phyloP scores from a whole-genome alignment of 1,140 invertebrate genomes.

The Meteorus sp. region DNA sequence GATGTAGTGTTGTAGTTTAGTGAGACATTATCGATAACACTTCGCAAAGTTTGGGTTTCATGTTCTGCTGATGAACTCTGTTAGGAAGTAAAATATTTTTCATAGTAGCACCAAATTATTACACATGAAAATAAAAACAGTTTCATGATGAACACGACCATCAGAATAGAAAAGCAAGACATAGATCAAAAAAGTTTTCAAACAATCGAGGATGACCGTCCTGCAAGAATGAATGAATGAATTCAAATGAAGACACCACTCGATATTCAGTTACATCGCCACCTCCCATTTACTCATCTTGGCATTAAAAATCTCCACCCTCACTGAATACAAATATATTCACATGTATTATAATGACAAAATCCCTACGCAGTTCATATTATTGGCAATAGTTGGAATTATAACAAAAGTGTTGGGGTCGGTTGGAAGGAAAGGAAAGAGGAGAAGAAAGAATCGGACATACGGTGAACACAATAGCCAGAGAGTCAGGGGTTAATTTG shows the following conservation, averaged over 20 bases:
- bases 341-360: slow-evolving; percentile 48
- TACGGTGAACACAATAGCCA: slow-evolving; percentile 44
- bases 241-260: too few species aligned
- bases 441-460: slow-evolving; percentile 38
- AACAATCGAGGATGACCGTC: too few species aligned
- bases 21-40: background rate
- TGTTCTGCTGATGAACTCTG: background rate
- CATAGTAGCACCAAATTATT: too few species aligned
- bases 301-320: slow-evolving; percentile 10
- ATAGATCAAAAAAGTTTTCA: too few species aligned
- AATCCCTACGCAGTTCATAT: slow-evolving; percentile 43
- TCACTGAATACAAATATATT: too few species aligned
- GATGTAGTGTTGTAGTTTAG: slow-evolving; percentile 3
- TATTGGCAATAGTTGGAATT: too few species aligned
- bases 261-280: background rate
- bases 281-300: slow-evolving; percentile 15
- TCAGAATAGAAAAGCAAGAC: too few species aligned
- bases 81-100: background rate
- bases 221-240: too few species aligned
- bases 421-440: too few species aligned
- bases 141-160: too few species aligned
- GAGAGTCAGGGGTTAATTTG: slow-evolving; percentile 55
- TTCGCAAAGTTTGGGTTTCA: background rate
- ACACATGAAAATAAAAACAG: too few species aligned
- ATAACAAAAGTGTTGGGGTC: slow-evolving; percentile 13